Percentiles rank a stretch among this genome's conserved stretches.
phyloP scores from a whole-genome alignment of 2,113 vertebrate genomes.

The Microcebus lehilahytsara region DNA sequence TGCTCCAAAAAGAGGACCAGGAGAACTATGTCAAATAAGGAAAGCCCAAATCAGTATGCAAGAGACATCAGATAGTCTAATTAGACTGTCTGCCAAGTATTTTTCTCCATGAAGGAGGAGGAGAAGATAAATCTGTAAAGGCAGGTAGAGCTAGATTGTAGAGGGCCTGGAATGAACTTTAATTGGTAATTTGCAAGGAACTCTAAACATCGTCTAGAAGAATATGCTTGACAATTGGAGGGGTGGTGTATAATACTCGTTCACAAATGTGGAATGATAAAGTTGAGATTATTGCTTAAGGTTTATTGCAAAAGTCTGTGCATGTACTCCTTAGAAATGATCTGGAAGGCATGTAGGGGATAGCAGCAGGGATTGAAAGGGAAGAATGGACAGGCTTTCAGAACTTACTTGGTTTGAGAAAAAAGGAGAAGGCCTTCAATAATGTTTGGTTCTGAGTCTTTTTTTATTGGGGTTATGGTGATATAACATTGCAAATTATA shows the following conservation, averaged over 20 bases:
- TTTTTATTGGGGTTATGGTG: not conserved
- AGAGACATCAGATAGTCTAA: not conserved
- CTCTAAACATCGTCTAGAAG: not conserved
- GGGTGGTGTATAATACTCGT: not conserved
- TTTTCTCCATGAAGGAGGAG: not conserved
- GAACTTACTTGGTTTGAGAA: not conserved
- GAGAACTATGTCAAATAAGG: not conserved
- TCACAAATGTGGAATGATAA: not conserved
- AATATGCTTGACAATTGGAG: not conserved
- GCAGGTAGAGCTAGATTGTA: not conserved
- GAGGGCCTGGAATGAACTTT: not conserved
- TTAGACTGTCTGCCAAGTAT: not conserved
- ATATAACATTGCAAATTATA: not conserved
- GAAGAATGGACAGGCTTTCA: not conserved
- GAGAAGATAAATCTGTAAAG: not conserved
- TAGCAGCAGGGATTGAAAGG: not conserved
- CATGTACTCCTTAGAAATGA: not conserved
- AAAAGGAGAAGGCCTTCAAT: not conserved
- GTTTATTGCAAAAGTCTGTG: not conserved
- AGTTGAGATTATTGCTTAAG: not conserved
- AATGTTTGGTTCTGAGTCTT: not conserved
- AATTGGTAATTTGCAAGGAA: not conserved
- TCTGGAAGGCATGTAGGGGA: not conserved
- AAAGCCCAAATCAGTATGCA: not conserved
- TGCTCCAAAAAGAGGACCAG: not conserved